phyloP scores from a whole-genome alignment of 37 sponge, comb jelly and placozoan species.

The Amphimedon queenslandica region DNA sequence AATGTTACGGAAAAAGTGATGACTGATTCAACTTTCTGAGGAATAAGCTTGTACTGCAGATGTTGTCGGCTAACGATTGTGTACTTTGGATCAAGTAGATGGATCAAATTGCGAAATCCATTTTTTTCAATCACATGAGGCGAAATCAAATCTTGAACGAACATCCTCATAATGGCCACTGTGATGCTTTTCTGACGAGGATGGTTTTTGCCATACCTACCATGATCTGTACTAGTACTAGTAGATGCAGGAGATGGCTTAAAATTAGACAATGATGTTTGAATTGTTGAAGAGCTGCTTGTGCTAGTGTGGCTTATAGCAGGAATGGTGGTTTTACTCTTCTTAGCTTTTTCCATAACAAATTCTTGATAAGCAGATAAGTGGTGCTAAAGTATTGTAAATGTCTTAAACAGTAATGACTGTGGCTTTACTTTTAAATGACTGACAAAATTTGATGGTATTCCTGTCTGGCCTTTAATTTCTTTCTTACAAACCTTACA shows the following conservation, averaged over 20 bases:
- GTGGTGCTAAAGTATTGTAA: not conserved
- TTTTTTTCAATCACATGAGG: conserved; percentile 2
- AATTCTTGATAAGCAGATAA: not conserved
- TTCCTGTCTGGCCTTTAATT: not conserved
- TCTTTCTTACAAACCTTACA: conserved; percentile 11
- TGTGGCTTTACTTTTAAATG: not conserved
- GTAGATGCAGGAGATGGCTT: no score
- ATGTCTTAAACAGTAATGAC: not conserved
- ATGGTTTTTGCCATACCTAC: not conserved
- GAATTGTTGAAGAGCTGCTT: no score
- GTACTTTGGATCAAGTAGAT: not conserved
- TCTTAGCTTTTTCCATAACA: not conserved
- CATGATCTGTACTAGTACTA: not conserved
- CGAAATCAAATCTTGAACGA: not conserved
- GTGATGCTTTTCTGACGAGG: conserved; percentile 5
- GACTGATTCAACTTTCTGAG: not conserved
- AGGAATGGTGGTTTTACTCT: no score
- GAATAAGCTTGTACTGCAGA: conserved; percentile 3
- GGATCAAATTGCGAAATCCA: conserved; percentile 6
- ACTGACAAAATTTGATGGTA: conserved; percentile 1
- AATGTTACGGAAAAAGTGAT: not conserved
- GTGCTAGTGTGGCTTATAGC: not conserved
- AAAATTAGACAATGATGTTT: no score
- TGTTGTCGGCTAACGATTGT: conserved; percentile 8
- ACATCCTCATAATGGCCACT: not conserved